Conservation (phyloP, 2,113 vertebrate genomes). For the Phyllopteryx taeniolatus region DNA sequence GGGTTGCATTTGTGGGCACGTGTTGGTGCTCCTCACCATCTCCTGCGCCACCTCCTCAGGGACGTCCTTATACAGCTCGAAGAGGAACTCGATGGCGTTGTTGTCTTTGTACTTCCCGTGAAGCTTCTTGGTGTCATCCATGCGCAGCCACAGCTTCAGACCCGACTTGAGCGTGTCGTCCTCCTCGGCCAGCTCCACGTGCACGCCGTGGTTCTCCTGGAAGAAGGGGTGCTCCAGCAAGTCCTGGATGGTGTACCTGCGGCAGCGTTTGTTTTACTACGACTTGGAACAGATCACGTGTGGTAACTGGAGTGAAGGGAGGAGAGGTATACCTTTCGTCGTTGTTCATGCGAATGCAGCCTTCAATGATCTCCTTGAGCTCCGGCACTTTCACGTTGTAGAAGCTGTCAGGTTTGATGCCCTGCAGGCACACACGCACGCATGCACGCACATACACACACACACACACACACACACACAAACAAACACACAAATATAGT, state of each 20-base stretch:
- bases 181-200: constrained; percentile 91
- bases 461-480: neutral
- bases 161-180: constrained; percentile 85
- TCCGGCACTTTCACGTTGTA: constrained; percentile 95
- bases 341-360: constrained; percentile 94
- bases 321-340: constrained; percentile 80
- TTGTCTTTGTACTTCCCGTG: constrained; percentile 94
- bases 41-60: constrained; percentile 95
- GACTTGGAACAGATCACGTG: neutral
- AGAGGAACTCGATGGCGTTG: constrained; percentile 95
- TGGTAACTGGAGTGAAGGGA: too few species aligned
- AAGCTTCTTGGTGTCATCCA: constrained; percentile 89
- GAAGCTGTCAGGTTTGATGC: constrained; percentile 96
- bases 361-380: constrained; percentile 97
- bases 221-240: constrained; percentile 93
- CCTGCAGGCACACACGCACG: constrained; percentile 67
- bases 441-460: neutral
- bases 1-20: neutral
- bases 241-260: constrained; percentile 93
- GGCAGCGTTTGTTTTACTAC: neutral
- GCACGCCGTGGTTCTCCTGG: constrained; percentile 90
- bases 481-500: too few species aligned
- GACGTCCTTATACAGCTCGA: constrained; percentile 90
- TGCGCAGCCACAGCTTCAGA: constrained; percentile 93
- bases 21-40: constrained; percentile 80